Percentiles rank a stretch among this genome's conserved stretches.
These are phyloP conservation scores for Carassius carassius DNA, from an alignment of 2,113 vertebrate genomes.

Conservation along the genomic window DNA sequence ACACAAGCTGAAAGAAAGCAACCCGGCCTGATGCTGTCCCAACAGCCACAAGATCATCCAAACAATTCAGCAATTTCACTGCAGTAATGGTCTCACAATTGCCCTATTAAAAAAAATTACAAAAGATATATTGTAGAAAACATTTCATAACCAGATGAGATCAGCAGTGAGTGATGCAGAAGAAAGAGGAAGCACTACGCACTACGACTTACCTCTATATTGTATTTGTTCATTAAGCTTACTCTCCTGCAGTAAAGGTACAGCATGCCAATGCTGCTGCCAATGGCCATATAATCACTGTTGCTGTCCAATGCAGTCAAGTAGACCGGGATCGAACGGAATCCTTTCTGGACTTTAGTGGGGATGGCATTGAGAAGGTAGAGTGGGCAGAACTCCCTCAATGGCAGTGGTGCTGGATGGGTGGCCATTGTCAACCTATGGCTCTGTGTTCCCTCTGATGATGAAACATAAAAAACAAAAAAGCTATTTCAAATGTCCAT, in stretches of 20 bases:
- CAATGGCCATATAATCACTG: constrained; percentile 92
- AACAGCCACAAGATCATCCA: constrained; percentile 95
- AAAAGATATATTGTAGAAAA: background rate
- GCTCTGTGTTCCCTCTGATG: background rate
- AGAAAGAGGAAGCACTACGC: background rate
- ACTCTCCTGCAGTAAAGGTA: constrained; percentile 90
- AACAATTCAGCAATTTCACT: constrained; percentile 93
- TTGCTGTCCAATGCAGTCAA: constrained; percentile 92
- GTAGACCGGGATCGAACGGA: constrained; percentile 90
- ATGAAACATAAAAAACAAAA: background rate
- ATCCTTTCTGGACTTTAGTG: constrained; percentile 91
- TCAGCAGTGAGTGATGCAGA: background rate
- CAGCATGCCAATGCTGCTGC: constrained; percentile 95
- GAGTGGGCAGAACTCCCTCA: constrained; percentile 93
- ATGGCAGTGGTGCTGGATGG: constrained; percentile 66
- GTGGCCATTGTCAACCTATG: constrained; percentile 78
- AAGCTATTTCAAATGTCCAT: background rate
- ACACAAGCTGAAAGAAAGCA: constrained; percentile 92
- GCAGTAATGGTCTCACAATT: constrained; percentile 88
- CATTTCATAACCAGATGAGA: background rate
- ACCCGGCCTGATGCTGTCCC: constrained; percentile 94
- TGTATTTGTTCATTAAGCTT: constrained; percentile 92
- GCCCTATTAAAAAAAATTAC: constrained; percentile 72
- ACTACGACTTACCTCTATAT: constrained; percentile 85
- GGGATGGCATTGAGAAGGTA: constrained; percentile 93